These are phyloP conservation scores for Marasmarcha lunaedactyla DNA, from an alignment of 2,888 invertebrate species.

Conservation along the genomic window DNA sequence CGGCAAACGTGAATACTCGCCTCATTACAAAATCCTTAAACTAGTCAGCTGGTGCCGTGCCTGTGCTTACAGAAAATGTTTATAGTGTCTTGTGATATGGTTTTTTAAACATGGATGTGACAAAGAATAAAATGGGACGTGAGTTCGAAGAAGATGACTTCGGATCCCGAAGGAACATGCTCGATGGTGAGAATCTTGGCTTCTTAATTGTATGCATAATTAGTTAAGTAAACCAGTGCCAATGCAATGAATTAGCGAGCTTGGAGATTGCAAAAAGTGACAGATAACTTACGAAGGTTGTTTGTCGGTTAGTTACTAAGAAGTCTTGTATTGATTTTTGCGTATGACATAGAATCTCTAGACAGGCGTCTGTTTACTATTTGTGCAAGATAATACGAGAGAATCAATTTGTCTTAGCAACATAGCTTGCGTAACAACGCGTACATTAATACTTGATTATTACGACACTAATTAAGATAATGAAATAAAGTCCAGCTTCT, in stretches of 20 bases:
- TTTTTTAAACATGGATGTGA: slow-evolving; percentile 43
- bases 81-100: slow-evolving; percentile 29
- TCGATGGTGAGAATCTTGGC: slow-evolving; percentile 47
- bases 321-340: slow-evolving; percentile 24
- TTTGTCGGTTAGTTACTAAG: not conserved
- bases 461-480: too few relatives aligned
- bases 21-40: slow-evolving; percentile 20
- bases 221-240: not conserved
- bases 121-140: slow-evolving; percentile 35
- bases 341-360: slow-evolving; percentile 15
- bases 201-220: not conserved
- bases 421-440: not conserved
- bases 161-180: slow-evolving; percentile 54
- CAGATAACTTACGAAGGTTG: slow-evolving; percentile 11
- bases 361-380: too few relatives aligned
- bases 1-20: slow-evolving; percentile 44
- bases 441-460: too few relatives aligned
- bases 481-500: too few relatives aligned
- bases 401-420: not conserved
- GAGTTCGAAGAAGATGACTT: slow-evolving; percentile 38
- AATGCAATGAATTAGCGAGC: not conserved
- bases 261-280: slow-evolving; percentile 13
- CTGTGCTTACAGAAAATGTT: slow-evolving; percentile 14
- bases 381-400: too few relatives aligned
- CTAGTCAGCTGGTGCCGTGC: slow-evolving; percentile 6